Conservation (phyloP, 2,797 vertebrate genomes). For the Pangasius larnaudii region DNA sequence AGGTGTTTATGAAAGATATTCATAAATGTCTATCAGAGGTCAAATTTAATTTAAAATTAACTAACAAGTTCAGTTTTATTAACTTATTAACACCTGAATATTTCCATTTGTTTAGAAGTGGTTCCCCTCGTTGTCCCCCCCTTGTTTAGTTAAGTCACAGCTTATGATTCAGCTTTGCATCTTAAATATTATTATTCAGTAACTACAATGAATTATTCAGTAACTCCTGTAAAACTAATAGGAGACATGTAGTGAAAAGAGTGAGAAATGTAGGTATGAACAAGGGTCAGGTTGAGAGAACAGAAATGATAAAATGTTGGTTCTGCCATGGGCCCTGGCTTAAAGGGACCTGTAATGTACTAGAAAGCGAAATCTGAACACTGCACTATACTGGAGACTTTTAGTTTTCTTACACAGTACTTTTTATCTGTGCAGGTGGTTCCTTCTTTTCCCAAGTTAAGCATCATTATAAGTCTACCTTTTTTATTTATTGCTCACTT, state of each 20-base stretch:
- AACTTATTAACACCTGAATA: neutral
- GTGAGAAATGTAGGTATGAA: neutral
- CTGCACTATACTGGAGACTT: neutral
- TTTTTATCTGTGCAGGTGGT: neutral
- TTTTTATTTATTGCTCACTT: neutral
- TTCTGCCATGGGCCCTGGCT: neutral
- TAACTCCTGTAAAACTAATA: neutral
- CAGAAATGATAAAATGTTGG: neutral
- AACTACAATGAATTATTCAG: slow-evolving; percentile 2
- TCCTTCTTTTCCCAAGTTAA: neutral
- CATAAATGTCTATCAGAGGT: neutral
- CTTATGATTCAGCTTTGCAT: neutral
- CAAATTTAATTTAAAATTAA: neutral
- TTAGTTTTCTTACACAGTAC: neutral
- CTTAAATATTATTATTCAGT: slow-evolving; percentile 15
- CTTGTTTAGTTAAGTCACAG: neutral
- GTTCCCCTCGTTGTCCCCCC: neutral
- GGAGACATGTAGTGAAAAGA: neutral
- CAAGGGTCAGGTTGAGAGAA: neutral
- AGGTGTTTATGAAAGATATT: neutral
- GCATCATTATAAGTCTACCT: neutral
- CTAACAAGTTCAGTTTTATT: neutral
- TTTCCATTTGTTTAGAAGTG: neutral
- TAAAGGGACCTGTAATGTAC: neutral
- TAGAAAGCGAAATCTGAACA: neutral